A percentile compares a stretch with the other conserved stretches of the same genome.
These are phyloP conservation scores for Arrhamphus sclerolepis DNA, from an alignment of 2,797 vertebrate species.

Conservation along the genomic window DNA sequence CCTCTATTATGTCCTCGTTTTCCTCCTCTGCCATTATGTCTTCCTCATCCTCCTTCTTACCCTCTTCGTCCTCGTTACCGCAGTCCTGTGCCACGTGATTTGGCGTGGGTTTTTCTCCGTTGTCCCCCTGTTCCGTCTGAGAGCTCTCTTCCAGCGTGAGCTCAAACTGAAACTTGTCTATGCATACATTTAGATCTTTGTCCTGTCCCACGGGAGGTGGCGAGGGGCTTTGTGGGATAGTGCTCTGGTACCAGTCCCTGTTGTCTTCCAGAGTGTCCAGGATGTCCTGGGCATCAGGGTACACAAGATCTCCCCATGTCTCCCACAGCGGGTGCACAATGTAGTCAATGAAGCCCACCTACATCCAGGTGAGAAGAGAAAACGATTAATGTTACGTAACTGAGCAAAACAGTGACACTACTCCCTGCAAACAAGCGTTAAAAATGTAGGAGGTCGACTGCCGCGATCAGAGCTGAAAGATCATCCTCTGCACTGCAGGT, in stretches of 20 bases:
- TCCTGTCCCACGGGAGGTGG: conserved; percentile 83
- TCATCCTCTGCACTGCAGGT: conserved; percentile 39
- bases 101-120: conserved; percentile 48
- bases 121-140: conserved; percentile 57
- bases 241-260: conserved; percentile 94
- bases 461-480: conserved; percentile 58
- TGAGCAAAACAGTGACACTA: conserved; percentile 41
- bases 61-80: conserved; percentile 56
- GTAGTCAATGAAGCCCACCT: conserved; percentile 97
- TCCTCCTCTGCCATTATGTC: conserved; percentile 67
- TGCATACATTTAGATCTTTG: conserved; percentile 79
- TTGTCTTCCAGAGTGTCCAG: conserved; percentile 93
- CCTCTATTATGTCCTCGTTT: conserved; percentile 71
- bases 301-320: conserved; percentile 94
- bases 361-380: conserved; percentile 14
- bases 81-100: conserved; percentile 73
- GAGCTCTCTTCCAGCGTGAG: conserved; percentile 83
- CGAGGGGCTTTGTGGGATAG: conserved; percentile 90
- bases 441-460: conserved; percentile 60
- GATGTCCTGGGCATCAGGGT: conserved; percentile 93
- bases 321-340: conserved; percentile 95
- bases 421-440: conserved; percentile 53
- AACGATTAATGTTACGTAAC: conserved; percentile 20
- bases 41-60: conserved; percentile 63
- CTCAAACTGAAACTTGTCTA: conserved; percentile 90